phyloP scores from a whole-genome alignment of 2,797 vertebrate genomes.

The Pseudochirops cupreus region DNA sequence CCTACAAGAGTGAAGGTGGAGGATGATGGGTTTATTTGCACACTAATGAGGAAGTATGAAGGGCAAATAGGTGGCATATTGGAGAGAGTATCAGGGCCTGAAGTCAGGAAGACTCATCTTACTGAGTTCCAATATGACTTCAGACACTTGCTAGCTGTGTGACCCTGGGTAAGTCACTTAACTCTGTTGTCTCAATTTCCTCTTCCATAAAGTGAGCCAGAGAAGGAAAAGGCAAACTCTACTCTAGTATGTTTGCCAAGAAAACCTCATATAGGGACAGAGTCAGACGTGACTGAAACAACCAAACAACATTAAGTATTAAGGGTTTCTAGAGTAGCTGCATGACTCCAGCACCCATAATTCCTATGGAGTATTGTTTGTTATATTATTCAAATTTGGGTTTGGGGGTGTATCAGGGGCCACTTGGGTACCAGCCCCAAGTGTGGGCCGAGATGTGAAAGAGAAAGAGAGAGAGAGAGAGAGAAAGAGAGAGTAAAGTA shows the following conservation, averaged over 20 bases:
- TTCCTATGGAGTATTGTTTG: not conserved
- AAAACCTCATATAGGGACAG: not conserved
- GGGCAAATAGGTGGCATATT: not conserved
- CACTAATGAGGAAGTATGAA: not conserved
- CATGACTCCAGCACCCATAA: not conserved
- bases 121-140: not conserved
- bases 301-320: not conserved
- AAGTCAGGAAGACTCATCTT: not conserved
- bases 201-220: not conserved
- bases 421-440: too few relatives aligned
- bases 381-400: not conserved
- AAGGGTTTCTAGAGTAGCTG: not conserved
- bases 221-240: not conserved
- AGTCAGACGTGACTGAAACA: not conserved
- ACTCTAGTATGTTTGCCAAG: not conserved
- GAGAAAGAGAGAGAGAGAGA: too few relatives aligned
- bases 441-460: too few relatives aligned
- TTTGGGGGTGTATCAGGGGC: not conserved
- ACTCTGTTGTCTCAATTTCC: not conserved
- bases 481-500: too few relatives aligned
- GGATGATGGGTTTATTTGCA: not conserved
- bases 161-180: not conserved
- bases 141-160: not conserved
- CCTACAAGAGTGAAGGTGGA: not conserved
- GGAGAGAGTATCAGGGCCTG: not conserved